Conservation (phyloP, 1,140 invertebrate species). For the Brachionus sp. region DNA sequence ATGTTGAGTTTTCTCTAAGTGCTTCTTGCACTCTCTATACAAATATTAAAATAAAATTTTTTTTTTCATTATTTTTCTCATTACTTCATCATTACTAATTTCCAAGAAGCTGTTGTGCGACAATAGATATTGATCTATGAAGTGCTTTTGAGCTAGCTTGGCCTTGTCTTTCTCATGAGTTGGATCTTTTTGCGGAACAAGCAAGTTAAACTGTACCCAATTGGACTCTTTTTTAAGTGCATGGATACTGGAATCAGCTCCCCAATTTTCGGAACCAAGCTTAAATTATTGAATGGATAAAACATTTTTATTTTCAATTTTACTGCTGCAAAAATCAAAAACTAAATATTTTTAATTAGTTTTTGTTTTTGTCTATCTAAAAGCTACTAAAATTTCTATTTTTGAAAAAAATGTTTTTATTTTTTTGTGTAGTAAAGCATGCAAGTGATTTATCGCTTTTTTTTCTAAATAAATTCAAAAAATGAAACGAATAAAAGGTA, state of each 20-base stretch:
- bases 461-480: too few species aligned
- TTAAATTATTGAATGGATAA: constrained; percentile 35
- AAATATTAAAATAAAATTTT: not conserved
- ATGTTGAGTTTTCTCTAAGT: constrained; percentile 53
- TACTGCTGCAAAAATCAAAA: too few species aligned
- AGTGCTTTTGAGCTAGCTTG: constrained; percentile 51
- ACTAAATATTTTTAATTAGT: too few species aligned
- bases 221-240: constrained; percentile 56
- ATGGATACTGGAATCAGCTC: constrained; percentile 52
- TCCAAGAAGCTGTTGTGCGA: constrained; percentile 54
- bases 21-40: constrained; percentile 56
- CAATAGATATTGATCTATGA: constrained; percentile 54
- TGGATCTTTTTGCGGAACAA: constrained; percentile 53
- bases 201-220: constrained; percentile 54
- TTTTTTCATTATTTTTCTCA: not conserved
- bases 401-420: too few species aligned
- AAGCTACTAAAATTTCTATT: too few species aligned
- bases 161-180: constrained; percentile 54
- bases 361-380: too few species aligned
- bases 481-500: too few species aligned
- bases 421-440: too few species aligned
- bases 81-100: constrained; percentile 54
- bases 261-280: constrained; percentile 55
- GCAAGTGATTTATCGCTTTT: too few species aligned
- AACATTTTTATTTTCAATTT: too few species aligned